A percentile compares a stretch with the other conserved stretches of the same genome.
These are phyloP conservation scores for Trypoxylus dichotomus DNA, from an alignment of 1,140 invertebrate species.

Conservation along the genomic window DNA sequence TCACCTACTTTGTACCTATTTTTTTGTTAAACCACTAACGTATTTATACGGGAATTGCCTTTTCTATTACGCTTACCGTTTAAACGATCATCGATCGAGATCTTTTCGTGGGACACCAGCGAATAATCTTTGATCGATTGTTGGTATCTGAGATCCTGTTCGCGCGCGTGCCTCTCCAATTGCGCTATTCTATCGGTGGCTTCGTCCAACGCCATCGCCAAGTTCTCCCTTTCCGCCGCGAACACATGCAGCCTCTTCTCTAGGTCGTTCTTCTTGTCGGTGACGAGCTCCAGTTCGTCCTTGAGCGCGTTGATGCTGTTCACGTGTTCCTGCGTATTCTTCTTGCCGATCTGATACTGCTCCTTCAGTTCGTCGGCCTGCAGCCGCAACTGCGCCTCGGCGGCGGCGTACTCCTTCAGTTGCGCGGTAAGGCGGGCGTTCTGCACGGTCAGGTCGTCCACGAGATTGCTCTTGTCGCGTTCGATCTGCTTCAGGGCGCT, in stretches of 20 bases:
- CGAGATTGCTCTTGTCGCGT: conserved; percentile 70
- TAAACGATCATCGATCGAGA: conserved; percentile 64
- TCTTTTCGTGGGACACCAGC: conserved; percentile 61
- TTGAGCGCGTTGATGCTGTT: conserved; percentile 84
- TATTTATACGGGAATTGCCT: background rate
- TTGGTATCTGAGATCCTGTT: conserved; percentile 69
- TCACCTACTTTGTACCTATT: no score
- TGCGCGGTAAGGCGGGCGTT: conserved; percentile 86
- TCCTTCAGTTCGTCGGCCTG: conserved; percentile 82
- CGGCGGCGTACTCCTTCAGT: conserved; percentile 66
- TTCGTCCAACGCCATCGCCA: conserved; percentile 81
- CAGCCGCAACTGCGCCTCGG: conserved; percentile 76
- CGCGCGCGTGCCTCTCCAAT: conserved; percentile 80
- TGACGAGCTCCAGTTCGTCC: conserved; percentile 83
- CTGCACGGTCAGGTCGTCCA: conserved; percentile 86
- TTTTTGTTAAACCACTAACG: no score
- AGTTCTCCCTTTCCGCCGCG: conserved; percentile 75
- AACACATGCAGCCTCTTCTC: conserved; percentile 76
- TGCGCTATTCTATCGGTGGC: conserved; percentile 83
- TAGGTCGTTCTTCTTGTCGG: conserved; percentile 81
- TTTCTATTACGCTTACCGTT: conserved; percentile 51
- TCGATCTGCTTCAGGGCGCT: conserved; percentile 70
- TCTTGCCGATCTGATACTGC: conserved; percentile 77
- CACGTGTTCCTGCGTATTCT: conserved; percentile 74
- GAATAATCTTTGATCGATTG: conserved; percentile 63